A percentile compares a stretch with the other conserved stretches of the same genome.
Conservation (phyloP, 2,888 invertebrate species). For the Drosophila paramelanica region DNA sequence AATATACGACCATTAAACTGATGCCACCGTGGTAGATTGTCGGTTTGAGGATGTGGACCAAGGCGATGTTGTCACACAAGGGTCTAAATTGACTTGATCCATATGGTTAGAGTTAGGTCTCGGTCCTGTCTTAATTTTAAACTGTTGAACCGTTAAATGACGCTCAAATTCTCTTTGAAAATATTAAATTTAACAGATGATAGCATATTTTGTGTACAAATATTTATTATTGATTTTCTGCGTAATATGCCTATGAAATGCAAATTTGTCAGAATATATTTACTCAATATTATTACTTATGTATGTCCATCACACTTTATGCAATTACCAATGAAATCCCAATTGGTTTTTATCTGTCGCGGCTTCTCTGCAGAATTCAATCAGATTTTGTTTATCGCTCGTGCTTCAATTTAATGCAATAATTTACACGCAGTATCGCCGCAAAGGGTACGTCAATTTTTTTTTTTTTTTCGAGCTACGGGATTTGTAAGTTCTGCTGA, state of each 20-base stretch:
- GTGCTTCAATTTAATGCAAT: slow-evolving; percentile 64
- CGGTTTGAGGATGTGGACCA: background rate
- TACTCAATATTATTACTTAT: too few species aligned
- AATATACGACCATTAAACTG: slow-evolving; percentile 43
- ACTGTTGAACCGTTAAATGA: background rate
- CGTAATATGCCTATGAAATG: background rate
- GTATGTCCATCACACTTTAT: too few species aligned
- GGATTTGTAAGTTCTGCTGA: slow-evolving; percentile 69
- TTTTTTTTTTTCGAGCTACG: slow-evolving; percentile 8
- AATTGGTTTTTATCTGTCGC: too few species aligned
- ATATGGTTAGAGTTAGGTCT: background rate
- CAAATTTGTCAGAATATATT: background rate
- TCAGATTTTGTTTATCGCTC: slow-evolving; percentile 54
- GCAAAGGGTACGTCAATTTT: slow-evolving; percentile 40
- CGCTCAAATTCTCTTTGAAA: slow-evolving; percentile 1
- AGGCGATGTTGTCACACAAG: background rate
- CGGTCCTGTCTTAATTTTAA: background rate
- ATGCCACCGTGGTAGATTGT: slow-evolving; percentile 58
- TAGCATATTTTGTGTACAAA: background rate
- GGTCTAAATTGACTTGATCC: background rate
- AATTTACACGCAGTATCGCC: slow-evolving; percentile 63
- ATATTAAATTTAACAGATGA: background rate
- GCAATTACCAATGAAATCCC: too few species aligned
- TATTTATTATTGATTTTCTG: background rate
- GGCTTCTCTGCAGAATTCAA: slow-evolving; percentile 47